These are phyloP conservation scores for Onychomys leucogaster DNA, from an alignment of 2,797 vertebrate species.

Conservation along the genomic window DNA sequence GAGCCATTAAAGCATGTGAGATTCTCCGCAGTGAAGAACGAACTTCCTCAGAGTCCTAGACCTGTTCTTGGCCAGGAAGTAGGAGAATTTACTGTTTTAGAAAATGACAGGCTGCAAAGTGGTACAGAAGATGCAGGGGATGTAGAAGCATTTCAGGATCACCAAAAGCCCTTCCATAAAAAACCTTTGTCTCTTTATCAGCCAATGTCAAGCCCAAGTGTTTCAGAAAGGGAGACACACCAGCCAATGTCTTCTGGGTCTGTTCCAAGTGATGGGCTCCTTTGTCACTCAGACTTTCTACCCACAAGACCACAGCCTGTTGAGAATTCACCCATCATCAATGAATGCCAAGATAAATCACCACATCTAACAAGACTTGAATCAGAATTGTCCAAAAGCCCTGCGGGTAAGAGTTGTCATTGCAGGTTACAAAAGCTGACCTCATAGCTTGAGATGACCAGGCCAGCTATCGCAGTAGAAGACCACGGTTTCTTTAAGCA, in stretches of 20 bases:
- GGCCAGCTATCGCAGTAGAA: background rate
- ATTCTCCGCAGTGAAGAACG: constrained; percentile 86
- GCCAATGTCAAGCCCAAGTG: constrained; percentile 51
- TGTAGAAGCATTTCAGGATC: constrained; percentile 56
- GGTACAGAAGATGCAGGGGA: constrained; percentile 52
- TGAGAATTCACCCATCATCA: constrained; percentile 55
- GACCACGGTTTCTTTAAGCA: background rate
- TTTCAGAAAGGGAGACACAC: constrained; percentile 43
- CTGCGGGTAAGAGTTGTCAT: constrained; percentile 87
- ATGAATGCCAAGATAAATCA: constrained; percentile 64
- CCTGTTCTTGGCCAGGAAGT: constrained; percentile 82
- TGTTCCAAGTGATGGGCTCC: constrained; percentile 20
- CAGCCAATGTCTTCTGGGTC: background rate
- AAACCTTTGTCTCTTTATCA: constrained; percentile 58
- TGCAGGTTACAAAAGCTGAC: background rate
- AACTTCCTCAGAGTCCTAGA: constrained; percentile 75
- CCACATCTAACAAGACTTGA: constrained; percentile 71
- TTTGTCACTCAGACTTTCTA: constrained; percentile 68
- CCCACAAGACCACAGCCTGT: constrained; percentile 63
- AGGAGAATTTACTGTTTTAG: constrained; percentile 88
- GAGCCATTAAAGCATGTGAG: constrained; percentile 93
- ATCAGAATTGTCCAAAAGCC: constrained; percentile 72
- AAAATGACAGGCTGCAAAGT: constrained; percentile 76
- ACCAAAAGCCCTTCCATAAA: constrained; percentile 44
- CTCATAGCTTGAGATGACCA: background rate